Base-by-base conservation (phyloP, 2,113 vertebrate species). In the Lophotis ruficrista region DNA sequence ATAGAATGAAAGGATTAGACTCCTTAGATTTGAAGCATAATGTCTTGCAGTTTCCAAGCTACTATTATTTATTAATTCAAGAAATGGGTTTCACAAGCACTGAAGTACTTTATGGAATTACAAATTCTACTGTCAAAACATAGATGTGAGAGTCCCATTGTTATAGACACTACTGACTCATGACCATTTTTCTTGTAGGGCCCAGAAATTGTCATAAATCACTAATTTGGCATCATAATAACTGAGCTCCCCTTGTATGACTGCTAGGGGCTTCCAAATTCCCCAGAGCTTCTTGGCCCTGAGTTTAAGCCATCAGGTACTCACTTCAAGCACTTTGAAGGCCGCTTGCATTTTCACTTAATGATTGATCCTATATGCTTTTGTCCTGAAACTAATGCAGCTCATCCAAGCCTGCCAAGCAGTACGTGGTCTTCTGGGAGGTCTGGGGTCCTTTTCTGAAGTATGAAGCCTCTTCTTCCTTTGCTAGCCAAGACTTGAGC, bases 31-130 rank as follows among this genome's bases (percentile, higher is more conserved):
- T 92, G 50, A 90, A 93, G 30, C 12, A 20, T 70, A 84, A 92
- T 51, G 64, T 76, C 53, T 89, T 77, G 56, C 61, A 9, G 62
- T 95, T 97, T 96, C 75, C 79, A 81, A 78, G 57, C 50, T 79
- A 72, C 70, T 68, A 23, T 83, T 78, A 69, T 92, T 68, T 97
- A 95, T 95, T 93, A 89, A 84, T 94, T 95, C 62, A 65, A 31
- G n/a, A n/a, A 91, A 13, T 58, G 56, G 25, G 41, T 21, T 78
- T 62, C 75, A 86, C 50, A 85, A 81, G 41, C 82, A 60, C 66
- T 76, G 64, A 87, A 75, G 58, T 80, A 62, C 61, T 72, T 94
- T 70, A 58, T 8, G 70, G 75, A 95, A 84, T 82, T 89, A 89
- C 21, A 92, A 48, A 66, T 93, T 88, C 76, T 89, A 15, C 88